Conservation (phyloP, 1,140 invertebrate species). For the Drosophila albomicans region DNA sequence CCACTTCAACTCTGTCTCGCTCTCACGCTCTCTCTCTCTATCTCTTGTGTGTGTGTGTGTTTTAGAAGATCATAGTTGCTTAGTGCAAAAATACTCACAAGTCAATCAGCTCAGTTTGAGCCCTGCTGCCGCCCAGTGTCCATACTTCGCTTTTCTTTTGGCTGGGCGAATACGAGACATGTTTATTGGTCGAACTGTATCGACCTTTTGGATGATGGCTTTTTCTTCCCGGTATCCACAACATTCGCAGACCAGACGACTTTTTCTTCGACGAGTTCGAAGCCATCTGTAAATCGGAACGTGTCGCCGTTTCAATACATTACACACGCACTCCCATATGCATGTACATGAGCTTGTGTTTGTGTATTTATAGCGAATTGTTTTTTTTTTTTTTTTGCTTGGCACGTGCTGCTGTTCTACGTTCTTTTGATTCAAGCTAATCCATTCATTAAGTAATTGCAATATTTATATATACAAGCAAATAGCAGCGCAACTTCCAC, state of each 20-base stretch:
- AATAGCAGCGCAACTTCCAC: conserved; percentile 7
- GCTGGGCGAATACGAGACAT: conserved; percentile 62
- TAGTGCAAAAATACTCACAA: conserved; percentile 67
- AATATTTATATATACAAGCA: conserved; percentile 1
- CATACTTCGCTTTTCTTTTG: conserved; percentile 82
- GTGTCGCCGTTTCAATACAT: conserved; percentile 15
- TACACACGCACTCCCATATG: conserved; percentile 5
- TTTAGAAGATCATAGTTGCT: too few species aligned
- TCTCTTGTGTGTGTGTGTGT: too few species aligned
- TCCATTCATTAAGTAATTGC: conserved; percentile 7
- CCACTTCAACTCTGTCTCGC: too few species aligned
- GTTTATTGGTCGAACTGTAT: conserved; percentile 68
- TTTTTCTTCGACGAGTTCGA: conserved; percentile 71
- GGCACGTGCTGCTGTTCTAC: conserved; percentile 4
- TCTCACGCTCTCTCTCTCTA: too few species aligned
- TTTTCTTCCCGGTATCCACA: conserved; percentile 81
- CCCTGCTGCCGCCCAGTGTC: conserved; percentile 77
- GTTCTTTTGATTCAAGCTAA: not conserved
- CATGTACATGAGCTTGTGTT: conserved; percentile 3
- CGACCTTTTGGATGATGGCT: conserved; percentile 75
- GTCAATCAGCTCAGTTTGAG: conserved; percentile 71
- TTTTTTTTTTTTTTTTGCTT: not conserved
- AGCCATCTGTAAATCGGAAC: conserved; percentile 73
- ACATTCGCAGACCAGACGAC: conserved; percentile 72
- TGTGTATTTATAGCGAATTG: not conserved